Conservation (phyloP, 2,113 vertebrate species). For the Bubalus kerabau region DNA sequence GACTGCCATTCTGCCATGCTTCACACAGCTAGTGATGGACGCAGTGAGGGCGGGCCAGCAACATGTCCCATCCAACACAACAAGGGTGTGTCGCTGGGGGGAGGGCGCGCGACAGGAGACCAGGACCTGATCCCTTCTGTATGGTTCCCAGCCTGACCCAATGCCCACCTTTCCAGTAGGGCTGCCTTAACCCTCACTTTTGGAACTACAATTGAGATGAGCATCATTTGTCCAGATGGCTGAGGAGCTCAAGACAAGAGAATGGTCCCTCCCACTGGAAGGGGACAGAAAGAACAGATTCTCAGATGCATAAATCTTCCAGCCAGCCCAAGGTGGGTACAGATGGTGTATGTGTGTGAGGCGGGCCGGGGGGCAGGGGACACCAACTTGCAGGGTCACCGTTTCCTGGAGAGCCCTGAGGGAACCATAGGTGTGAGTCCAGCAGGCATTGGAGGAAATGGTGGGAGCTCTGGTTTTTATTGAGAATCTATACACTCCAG, state of each 20-base stretch:
- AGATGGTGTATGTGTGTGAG: not conserved
- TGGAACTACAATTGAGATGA: not conserved
- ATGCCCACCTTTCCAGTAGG: not conserved
- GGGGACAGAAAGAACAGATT: not conserved
- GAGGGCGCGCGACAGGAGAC: rapidly evolving
- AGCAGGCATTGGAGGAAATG: rapidly evolving
- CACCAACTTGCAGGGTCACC: not conserved
- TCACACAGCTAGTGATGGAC: rapidly evolving
- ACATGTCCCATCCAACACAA: too few species aligned
- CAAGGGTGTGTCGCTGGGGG: rapidly evolving
- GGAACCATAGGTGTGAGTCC: not conserved
- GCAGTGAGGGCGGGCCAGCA: not conserved
- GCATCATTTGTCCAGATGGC: not conserved
- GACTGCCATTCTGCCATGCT: rapidly evolving
- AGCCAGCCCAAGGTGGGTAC: not conserved
- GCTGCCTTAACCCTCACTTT: not conserved
- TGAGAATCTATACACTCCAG: not conserved
- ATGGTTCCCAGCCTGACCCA: not conserved
- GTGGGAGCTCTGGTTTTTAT: not conserved
- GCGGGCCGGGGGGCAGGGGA: rapidly evolving
- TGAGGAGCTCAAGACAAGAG: not conserved
- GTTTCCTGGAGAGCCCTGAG: not conserved
- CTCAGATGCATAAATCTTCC: not conserved
- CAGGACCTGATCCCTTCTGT: not conserved
- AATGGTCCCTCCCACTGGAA: not conserved